Percentiles rank a stretch among this genome's conserved stretches.
These are phyloP conservation scores for Branchipolynoe longqiensis DNA, from an alignment of 2,888 invertebrate genomes.

Conservation along the genomic window DNA sequence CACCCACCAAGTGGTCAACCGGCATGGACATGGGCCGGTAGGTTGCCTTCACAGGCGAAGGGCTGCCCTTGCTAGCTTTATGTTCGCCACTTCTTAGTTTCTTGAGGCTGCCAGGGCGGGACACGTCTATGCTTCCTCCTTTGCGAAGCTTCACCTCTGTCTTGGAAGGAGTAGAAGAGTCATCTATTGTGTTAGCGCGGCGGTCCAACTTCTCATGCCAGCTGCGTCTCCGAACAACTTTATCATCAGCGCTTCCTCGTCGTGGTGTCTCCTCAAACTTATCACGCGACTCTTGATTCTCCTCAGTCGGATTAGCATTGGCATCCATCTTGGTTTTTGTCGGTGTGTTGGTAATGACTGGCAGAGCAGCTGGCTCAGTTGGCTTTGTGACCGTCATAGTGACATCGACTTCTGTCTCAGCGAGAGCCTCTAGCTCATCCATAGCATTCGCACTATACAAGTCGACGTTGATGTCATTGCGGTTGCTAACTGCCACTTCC, in stretches of 20 bases:
- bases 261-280: constrained; percentile 49
- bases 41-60: constrained; percentile 67
- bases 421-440: constrained; percentile 78
- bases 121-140: constrained; percentile 52
- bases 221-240: constrained; percentile 37
- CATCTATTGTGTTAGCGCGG: constrained; percentile 44
- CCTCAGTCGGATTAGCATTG: constrained; percentile 38
- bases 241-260: constrained; percentile 38
- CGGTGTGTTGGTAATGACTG: constrained; percentile 7
- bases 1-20: constrained; percentile 26
- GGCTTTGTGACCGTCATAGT: neutral
- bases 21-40: constrained; percentile 68
- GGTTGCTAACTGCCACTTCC: neutral
- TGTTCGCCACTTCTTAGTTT: constrained; percentile 54
- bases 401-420: constrained; percentile 61
- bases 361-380: neutral
- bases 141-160: constrained; percentile 57
- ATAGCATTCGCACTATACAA: constrained; percentile 70
- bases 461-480: constrained; percentile 13
- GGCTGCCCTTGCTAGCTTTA: constrained; percentile 18
- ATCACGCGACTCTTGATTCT: constrained; percentile 41
- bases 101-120: constrained; percentile 57
- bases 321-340: constrained; percentile 13
- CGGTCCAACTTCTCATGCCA: constrained; percentile 55
- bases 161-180: constrained; percentile 40